These are phyloP conservation scores for Cynoglossus semilaevis DNA, from an alignment of 2,113 vertebrate species.

Conservation along the genomic window DNA sequence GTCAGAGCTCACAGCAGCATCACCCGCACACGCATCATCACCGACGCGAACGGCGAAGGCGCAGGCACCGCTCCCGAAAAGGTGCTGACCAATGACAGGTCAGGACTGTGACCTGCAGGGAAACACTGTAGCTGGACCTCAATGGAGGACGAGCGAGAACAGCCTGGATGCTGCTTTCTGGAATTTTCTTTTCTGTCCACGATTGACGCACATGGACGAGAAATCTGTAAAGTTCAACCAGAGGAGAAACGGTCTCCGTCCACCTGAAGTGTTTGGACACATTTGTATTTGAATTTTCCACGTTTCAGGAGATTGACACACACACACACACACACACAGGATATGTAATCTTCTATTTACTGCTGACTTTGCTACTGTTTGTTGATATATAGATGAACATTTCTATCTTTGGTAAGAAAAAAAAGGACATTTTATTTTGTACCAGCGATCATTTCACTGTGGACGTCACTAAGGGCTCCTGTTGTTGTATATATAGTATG, in stretches of 20 bases:
- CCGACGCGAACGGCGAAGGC: slow-evolving; percentile 29
- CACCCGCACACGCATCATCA: slow-evolving; percentile 68
- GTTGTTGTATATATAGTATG: slow-evolving; percentile 31
- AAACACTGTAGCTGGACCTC: slow-evolving; percentile 9
- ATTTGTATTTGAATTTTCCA: background rate
- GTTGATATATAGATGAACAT: slow-evolving; percentile 18
- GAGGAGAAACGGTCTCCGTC: background rate
- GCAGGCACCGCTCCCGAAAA: slow-evolving; percentile 43
- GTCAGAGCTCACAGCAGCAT: slow-evolving; percentile 60
- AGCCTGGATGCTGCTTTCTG: slow-evolving; percentile 16
- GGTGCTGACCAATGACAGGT: background rate
- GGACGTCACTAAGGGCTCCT: background rate
- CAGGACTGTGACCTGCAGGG: background rate
- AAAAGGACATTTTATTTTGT: slow-evolving; percentile 5
- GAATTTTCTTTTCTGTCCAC: slow-evolving; percentile 17
- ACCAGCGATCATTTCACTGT: background rate
- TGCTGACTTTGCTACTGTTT: slow-evolving; percentile 13
- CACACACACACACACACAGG: slow-evolving; percentile 4
- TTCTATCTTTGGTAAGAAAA: slow-evolving; percentile 16
- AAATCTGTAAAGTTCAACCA: too few species aligned
- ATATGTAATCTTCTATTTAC: slow-evolving; percentile 31
- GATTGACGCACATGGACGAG: slow-evolving; percentile 6
- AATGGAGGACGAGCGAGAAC: slow-evolving; percentile 6
- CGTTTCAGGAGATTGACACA: slow-evolving; percentile 9
- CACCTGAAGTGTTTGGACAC: background rate